Conservation (phyloP, 1,140 invertebrate genomes). For the Amyelois transitella region DNA sequence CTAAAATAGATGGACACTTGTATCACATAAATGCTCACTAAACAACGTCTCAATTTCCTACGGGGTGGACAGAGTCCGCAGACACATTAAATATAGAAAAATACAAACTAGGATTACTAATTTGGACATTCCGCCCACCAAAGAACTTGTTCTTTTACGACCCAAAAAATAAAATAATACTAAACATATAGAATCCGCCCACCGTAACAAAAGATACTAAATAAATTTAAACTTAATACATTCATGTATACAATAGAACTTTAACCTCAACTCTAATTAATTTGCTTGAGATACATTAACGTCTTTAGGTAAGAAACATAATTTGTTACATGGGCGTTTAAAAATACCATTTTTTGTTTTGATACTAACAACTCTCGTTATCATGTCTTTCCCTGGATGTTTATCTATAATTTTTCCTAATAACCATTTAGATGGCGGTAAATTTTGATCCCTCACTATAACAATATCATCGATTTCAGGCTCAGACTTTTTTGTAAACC, state of each 20-base stretch:
- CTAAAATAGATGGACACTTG: too few relatives aligned
- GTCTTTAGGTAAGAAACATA: constrained; percentile 9
- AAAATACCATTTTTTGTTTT: constrained; percentile 20
- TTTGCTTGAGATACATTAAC: too few relatives aligned
- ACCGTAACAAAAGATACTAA: not conserved
- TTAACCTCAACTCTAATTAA: not conserved
- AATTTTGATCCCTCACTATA: constrained; percentile 31
- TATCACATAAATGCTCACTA: too few relatives aligned
- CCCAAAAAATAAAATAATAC: not conserved
- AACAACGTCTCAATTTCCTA: too few relatives aligned
- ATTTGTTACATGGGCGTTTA: constrained; percentile 16
- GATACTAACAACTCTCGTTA: constrained; percentile 36
- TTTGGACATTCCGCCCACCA: not conserved
- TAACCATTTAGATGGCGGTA: constrained; percentile 35
- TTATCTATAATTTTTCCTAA: constrained; percentile 33
- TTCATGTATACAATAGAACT: not conserved
- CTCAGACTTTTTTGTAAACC: constrained; percentile 8
- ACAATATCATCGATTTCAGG: constrained; percentile 20
- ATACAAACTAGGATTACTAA: too few relatives aligned
- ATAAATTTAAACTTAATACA: too few relatives aligned
- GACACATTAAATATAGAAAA: too few relatives aligned
- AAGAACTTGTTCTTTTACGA: not conserved
- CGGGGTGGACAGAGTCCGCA: too few relatives aligned
- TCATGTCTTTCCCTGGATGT: constrained; percentile 32
- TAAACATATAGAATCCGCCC: not conserved